Evolutionary conservation across 1,140 invertebrate species (phyloP).

Genomic region (Limonius californicus): DNA sequence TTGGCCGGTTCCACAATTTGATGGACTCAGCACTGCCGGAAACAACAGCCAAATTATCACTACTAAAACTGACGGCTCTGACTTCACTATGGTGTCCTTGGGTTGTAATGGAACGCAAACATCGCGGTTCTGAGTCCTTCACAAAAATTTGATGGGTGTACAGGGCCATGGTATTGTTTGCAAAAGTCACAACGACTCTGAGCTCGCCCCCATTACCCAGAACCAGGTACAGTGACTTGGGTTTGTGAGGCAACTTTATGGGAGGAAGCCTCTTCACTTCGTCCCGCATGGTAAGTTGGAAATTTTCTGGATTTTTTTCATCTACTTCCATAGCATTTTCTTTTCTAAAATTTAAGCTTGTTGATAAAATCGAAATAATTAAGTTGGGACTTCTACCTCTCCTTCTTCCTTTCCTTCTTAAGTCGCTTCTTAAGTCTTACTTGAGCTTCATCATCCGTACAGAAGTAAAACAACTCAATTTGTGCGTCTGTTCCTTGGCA

Average conservation of each 20-base stretch:
- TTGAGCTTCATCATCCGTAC: slow-evolving; percentile 69
- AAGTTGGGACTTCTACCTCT: slow-evolving; percentile 48
- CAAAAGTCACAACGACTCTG: slow-evolving; percentile 59
- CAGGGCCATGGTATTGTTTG: slow-evolving; percentile 68
- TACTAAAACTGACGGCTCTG: slow-evolving; percentile 81
- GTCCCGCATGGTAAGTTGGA: slow-evolving; percentile 58
- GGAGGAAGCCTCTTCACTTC: slow-evolving; percentile 67
- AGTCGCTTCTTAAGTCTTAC: slow-evolving; percentile 66
- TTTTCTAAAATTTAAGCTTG: slow-evolving; percentile 20
- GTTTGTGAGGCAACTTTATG: slow-evolving; percentile 64
- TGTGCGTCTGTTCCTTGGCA: slow-evolving; percentile 79
- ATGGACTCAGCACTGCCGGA: slow-evolving; percentile 82
- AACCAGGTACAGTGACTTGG: slow-evolving; percentile 66
- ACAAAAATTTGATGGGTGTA: slow-evolving; percentile 54
- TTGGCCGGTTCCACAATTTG: slow-evolving; percentile 90
- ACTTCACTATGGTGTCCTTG: slow-evolving; percentile 88
- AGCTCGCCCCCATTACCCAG: slow-evolving; percentile 65
- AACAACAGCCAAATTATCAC: slow-evolving; percentile 81
- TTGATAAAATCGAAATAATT: not conserved
- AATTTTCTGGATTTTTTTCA: slow-evolving; percentile 13
- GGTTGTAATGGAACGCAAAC: slow-evolving; percentile 46
- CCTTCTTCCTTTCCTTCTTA: slow-evolving; percentile 68
- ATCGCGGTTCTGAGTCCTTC: slow-evolving; percentile 53
- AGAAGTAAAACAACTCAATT: slow-evolving; percentile 82
- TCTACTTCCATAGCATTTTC: slow-evolving; percentile 41